Conservation (phyloP, 2,113 vertebrate genomes). For the Laticauda laticaudata region DNA sequence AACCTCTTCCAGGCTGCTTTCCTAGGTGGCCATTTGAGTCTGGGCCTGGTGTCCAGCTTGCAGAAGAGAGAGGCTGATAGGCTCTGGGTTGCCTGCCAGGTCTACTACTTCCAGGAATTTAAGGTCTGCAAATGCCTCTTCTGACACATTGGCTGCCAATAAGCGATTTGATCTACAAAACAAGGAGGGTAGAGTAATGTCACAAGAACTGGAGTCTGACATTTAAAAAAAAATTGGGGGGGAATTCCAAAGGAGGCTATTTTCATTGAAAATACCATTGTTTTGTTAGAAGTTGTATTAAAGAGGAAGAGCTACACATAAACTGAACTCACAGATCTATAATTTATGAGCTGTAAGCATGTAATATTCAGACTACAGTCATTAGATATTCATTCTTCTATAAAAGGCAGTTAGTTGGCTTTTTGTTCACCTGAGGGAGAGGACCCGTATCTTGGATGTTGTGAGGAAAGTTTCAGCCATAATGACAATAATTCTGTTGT, state of each 20-base stretch:
- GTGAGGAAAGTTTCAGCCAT: slow-evolving; percentile 58
- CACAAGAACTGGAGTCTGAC: neutral
- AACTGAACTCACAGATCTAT: neutral
- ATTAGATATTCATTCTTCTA: neutral
- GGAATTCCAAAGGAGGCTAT: neutral
- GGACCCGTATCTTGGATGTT: slow-evolving; percentile 44
- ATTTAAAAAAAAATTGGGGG: neutral
- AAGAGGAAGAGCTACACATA: neutral
- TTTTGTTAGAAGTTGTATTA: neutral
- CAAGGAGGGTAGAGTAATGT: neutral
- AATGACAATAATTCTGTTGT: slow-evolving; percentile 60
- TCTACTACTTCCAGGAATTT: slow-evolving; percentile 55
- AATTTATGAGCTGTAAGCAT: neutral
- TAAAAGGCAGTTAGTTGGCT: no score
- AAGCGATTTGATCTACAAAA: slow-evolving; percentile 55
- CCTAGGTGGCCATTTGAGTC: neutral
- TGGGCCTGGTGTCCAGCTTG: neutral
- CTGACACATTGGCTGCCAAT: slow-evolving; percentile 48
- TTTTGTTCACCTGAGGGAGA: slow-evolving; percentile 60
- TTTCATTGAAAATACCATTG: neutral
- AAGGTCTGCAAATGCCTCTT: slow-evolving; percentile 52
- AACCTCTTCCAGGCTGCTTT: neutral
- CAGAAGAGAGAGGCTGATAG: slow-evolving; percentile 46
- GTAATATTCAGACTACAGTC: neutral
- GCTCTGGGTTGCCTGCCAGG: slow-evolving; percentile 48